phyloP scores from a whole-genome alignment of 2,113 vertebrate species.

The Lampris megalopsis region DNA sequence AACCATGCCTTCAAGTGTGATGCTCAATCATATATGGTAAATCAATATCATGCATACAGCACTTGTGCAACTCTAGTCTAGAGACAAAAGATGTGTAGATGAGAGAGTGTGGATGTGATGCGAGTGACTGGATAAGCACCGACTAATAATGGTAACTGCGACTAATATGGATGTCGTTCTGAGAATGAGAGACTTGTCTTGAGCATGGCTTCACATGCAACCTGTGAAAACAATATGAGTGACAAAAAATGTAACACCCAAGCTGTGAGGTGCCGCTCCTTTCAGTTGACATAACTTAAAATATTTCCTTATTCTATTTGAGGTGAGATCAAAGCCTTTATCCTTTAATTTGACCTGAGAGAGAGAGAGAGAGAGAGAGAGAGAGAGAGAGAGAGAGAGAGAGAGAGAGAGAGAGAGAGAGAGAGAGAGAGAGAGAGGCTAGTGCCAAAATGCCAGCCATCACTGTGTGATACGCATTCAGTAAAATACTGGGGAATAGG shows the following conservation, averaged over 20 bases:
- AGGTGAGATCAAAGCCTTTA: constrained; percentile 41
- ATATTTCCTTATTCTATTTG: constrained; percentile 50
- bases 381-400: no score
- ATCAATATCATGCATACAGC: background rate
- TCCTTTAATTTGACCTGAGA: constrained; percentile 51
- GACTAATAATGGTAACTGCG: constrained; percentile 25
- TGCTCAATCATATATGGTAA: background rate
- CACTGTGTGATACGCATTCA: constrained; percentile 21
- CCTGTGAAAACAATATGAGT: constrained; percentile 6
- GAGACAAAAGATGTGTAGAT: constrained; percentile 6
- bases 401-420: no score
- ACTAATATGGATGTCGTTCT: constrained; percentile 18
- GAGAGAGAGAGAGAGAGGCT: constrained; percentile 35
- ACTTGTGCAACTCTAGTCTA: background rate
- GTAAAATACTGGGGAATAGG: constrained; percentile 45
- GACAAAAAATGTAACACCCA: background rate
- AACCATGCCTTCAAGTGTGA: constrained; percentile 2
- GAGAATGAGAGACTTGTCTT: constrained; percentile 10
- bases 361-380: constrained; percentile 2
- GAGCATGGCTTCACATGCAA: constrained; percentile 19
- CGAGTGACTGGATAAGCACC: constrained; percentile 29
- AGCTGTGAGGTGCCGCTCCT: constrained; percentile 21
- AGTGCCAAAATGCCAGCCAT: constrained; percentile 30
- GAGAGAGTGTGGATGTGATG: constrained; percentile 8
- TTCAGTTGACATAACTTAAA: constrained; percentile 48